Evolutionary conservation across 2,113 vertebrate genomes (phyloP).

Genomic region (Microtus montanus): DNA sequence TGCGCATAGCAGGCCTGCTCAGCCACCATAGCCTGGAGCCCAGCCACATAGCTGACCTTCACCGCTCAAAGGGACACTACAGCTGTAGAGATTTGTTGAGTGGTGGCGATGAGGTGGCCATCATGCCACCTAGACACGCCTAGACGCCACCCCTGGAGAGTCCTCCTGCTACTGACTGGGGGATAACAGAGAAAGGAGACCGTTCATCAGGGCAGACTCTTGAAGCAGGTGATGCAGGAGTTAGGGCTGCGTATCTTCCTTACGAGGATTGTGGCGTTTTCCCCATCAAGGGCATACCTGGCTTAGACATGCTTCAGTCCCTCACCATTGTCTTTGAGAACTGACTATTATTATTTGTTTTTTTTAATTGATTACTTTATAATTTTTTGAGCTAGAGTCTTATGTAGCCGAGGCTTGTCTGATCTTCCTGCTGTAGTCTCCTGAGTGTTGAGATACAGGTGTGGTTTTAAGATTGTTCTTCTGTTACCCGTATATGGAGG

Average conservation of each 20-base stretch:
- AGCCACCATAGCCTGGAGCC: background rate
- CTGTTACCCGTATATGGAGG: too few relatives aligned
- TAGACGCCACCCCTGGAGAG: background rate
- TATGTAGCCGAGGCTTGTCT: background rate
- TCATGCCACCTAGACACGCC: background rate
- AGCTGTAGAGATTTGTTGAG: background rate
- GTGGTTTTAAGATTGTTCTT: background rate
- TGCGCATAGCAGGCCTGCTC: background rate
- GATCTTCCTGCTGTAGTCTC: background rate
- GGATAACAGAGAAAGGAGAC: background rate
- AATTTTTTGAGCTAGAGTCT: background rate
- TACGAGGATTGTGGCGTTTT: background rate
- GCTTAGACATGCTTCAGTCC: background rate
- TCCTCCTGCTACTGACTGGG: background rate
- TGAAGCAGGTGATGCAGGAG: background rate
- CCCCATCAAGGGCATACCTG: background rate
- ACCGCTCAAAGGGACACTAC: background rate
- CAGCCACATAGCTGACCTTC: background rate
- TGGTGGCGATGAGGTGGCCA: background rate
- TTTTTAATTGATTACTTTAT: too few relatives aligned
- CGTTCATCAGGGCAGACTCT: background rate
- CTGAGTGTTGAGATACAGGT: background rate
- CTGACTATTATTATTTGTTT: background rate
- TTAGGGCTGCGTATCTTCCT: background rate
- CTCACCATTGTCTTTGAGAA: background rate